Evolutionary conservation across 2,888 invertebrate species (phyloP).

Genomic region (Lasiommata megera): DNA sequence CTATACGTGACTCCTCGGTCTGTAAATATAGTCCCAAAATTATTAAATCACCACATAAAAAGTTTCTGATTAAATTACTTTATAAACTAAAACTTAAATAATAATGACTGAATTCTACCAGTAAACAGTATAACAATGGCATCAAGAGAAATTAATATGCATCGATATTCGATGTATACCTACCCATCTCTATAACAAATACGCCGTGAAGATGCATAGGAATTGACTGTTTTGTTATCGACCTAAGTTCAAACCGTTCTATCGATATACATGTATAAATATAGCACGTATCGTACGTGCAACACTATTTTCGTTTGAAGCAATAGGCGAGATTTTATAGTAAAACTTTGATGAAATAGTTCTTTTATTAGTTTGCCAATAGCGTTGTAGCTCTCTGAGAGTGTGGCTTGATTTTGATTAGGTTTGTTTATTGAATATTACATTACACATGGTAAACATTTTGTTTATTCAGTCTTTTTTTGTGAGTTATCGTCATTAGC

Average conservation of each 20-base stretch:
- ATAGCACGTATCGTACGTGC: neutral
- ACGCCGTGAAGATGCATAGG: conserved; percentile 13
- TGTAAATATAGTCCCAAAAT: too few relatives aligned
- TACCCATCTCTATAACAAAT: neutral
- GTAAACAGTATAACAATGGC: neutral
- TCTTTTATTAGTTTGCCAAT: conserved; percentile 8
- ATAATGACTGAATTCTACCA: neutral
- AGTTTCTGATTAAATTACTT: too few relatives aligned
- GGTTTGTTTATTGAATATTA: neutral
- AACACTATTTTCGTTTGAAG: conserved; percentile 3
- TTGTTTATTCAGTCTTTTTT: too few relatives aligned
- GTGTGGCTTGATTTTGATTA: neutral
- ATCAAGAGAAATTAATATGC: neutral
- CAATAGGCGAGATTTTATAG: conserved; percentile 11
- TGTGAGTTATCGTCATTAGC: too few relatives aligned
- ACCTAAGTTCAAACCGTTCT: neutral
- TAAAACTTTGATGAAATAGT: conserved; percentile 8
- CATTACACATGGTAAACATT: too few relatives aligned
- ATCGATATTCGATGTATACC: neutral
- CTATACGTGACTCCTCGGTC: too few relatives aligned
- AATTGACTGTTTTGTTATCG: conserved; percentile 14
- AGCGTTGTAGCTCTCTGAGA: neutral
- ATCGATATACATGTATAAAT: neutral
- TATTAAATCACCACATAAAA: too few relatives aligned
- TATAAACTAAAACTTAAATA: too few relatives aligned